Percentiles rank a stretch among this genome's conserved stretches.
These are phyloP conservation scores for Trachymyrmex cornetzi DNA, from an alignment of 1,140 invertebrate genomes.

Conservation along the genomic window DNA sequence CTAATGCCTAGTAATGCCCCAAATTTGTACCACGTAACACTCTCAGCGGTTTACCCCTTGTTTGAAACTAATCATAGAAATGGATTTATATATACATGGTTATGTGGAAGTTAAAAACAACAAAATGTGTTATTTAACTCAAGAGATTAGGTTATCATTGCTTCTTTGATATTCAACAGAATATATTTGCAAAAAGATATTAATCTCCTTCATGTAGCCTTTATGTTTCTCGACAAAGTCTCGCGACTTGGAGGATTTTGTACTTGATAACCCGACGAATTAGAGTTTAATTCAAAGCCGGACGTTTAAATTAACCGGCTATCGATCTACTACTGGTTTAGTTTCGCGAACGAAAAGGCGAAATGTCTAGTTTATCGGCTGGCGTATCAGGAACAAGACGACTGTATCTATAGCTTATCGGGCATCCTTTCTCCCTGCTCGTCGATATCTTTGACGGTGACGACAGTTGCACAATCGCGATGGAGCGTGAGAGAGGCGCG, in stretches of 20 bases:
- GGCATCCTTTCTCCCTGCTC: not conserved
- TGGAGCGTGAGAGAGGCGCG: conserved; percentile 42
- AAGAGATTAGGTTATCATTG: too few species aligned
- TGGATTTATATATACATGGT: too few species aligned
- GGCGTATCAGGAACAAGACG: conserved; percentile 14
- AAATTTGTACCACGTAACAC: too few species aligned
- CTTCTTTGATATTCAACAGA: too few species aligned
- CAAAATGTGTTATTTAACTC: too few species aligned
- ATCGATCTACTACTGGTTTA: not conserved
- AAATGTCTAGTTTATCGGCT: conserved; percentile 5
- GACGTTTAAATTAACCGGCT: not conserved
- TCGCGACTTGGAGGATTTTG: not conserved
- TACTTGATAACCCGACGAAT: not conserved
- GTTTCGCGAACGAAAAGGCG: not conserved
- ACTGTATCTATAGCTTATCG: conserved; percentile 19
- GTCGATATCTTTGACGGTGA: conserved; percentile 38
- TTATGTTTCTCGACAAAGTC: not conserved
- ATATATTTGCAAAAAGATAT: not conserved
- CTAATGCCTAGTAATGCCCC: too few species aligned
- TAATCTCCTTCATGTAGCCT: not conserved
- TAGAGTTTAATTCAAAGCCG: not conserved
- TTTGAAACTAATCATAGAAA: too few species aligned
- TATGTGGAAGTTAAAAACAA: too few species aligned
- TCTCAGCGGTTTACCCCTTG: too few species aligned
- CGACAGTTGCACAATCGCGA: conserved; percentile 78